A percentile compares a stretch with the other conserved stretches of the same genome.
Conservation (phyloP, 2,888 invertebrate genomes). For the Tetanocera ferruginea region DNA sequence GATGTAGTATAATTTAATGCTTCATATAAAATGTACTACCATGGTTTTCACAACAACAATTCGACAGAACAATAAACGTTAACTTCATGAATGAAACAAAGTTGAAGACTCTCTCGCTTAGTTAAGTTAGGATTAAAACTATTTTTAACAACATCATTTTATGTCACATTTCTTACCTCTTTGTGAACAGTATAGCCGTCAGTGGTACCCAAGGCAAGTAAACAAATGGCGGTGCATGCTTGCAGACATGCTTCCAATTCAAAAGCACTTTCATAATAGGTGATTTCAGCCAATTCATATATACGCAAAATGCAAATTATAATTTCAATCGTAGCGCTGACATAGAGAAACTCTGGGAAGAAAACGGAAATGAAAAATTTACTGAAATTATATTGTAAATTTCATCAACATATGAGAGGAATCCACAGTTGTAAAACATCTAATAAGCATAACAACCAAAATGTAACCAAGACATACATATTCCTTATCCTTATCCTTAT, state of each 20-base stretch:
- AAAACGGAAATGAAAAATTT: conserved; percentile 38
- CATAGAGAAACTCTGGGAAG: conserved; percentile 61
- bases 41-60: not conserved
- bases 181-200: conserved; percentile 67
- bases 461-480: too few relatives aligned
- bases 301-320: conserved; percentile 59
- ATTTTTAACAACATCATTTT: too few relatives aligned
- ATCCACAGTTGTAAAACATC: too few relatives aligned
- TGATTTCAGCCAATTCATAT: conserved; percentile 62
- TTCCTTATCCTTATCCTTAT: too few relatives aligned
- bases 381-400: too few relatives aligned
- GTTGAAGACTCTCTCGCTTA: not conserved
- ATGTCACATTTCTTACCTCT: conserved; percentile 58
- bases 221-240: conserved; percentile 49
- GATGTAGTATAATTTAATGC: not conserved
- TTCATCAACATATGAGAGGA: too few relatives aligned
- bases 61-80: not conserved
- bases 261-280: conserved; percentile 56
- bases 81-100: not conserved
- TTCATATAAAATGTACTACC: not conserved
- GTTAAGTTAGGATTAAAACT: not conserved
- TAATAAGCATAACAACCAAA: too few relatives aligned
- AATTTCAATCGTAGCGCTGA: conserved; percentile 55
- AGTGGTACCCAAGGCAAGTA: conserved; percentile 54
- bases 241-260: conserved; percentile 63